phyloP scores from a whole-genome alignment of 2,797 vertebrate genomes.

The Gallinago stenura region DNA sequence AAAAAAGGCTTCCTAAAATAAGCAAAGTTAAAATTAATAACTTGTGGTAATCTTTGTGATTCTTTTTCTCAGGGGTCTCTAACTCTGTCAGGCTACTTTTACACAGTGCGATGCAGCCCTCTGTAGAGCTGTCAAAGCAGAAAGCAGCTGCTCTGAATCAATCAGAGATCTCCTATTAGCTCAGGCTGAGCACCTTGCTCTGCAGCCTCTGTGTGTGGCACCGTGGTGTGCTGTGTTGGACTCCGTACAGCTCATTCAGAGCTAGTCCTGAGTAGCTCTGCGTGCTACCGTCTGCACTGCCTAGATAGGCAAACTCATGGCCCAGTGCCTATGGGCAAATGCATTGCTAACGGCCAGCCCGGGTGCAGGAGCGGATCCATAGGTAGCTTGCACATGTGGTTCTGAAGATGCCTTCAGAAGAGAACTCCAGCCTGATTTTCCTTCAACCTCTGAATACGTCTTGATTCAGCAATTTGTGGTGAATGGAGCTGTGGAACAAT shows the following conservation, averaged over 20 bases:
- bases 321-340: not conserved
- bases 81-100: not conserved
- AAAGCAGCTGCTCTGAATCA: accelerated
- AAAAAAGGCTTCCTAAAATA: not conserved
- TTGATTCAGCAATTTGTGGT: not conserved
- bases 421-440: not conserved
- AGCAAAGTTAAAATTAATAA: not conserved
- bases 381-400: not conserved
- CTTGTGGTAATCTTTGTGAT: not conserved
- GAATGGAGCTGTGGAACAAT: not conserved
- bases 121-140: not conserved
- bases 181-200: not conserved
- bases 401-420: not conserved
- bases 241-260: accelerated
- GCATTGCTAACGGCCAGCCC: not conserved
- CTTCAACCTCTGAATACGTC: not conserved
- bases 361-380: not conserved
- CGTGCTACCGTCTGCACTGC: accelerated
- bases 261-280: not conserved
- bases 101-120: not conserved
- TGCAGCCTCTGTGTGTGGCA: not conserved
- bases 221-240: not conserved
- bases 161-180: not conserved
- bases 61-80: not conserved
- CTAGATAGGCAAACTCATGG: not conserved